A percentile compares a stretch with the other conserved stretches of the same genome.
Conservation (phyloP, 2,797 vertebrate species). For the Parambassis ranga region DNA sequence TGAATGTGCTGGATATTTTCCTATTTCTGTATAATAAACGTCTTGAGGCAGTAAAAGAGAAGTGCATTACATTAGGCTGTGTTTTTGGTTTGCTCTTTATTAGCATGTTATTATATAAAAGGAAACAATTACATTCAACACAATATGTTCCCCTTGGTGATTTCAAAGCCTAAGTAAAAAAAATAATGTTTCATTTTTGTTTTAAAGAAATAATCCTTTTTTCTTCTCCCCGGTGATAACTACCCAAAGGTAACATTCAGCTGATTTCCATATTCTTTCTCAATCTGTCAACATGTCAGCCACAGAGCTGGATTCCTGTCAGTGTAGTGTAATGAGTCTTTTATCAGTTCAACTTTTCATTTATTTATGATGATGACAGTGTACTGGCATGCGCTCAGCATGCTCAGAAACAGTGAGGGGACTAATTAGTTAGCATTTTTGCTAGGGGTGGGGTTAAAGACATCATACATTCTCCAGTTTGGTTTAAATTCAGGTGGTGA, state of each 20-base stretch:
- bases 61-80: neutral
- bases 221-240: no score
- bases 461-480: constrained; percentile 31
- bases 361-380: constrained; percentile 76
- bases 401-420: constrained; percentile 63
- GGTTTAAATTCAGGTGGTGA: constrained; percentile 58
- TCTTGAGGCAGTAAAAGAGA: neutral
- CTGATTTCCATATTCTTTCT: constrained; percentile 30
- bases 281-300: constrained; percentile 40
- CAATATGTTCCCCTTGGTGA: neutral
- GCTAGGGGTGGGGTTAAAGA: constrained; percentile 30
- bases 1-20: neutral
- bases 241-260: constrained; percentile 3
- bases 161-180: neutral
- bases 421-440: constrained; percentile 72
- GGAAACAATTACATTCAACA: neutral
- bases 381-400: constrained; percentile 57
- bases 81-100: neutral
- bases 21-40: neutral
- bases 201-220: neutral
- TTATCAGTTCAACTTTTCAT: constrained; percentile 74
- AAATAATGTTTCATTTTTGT: neutral
- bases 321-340: constrained; percentile 57
- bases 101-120: neutral
- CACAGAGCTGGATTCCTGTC: constrained; percentile 42